Base-by-base conservation (phyloP, 2,797 vertebrate genomes). In the Hylomyscus alleni region DNA sequence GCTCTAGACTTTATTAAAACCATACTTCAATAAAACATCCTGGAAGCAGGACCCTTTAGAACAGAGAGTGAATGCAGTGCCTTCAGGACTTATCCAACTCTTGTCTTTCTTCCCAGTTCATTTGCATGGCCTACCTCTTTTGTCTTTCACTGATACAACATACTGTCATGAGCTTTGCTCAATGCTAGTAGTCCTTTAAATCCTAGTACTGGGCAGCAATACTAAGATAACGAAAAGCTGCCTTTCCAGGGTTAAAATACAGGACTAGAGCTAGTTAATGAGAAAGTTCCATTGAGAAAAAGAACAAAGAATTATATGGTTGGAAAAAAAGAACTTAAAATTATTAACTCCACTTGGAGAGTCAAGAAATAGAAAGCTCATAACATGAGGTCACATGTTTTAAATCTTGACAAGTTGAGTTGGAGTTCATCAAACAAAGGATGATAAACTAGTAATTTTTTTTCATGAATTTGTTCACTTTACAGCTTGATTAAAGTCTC, bases 1-100 rank as follows among this genome's bases (percentile, higher is more conserved):
- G 91, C 95, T 93, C 92, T 95, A 75, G 93, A 97, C 89, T 96
- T 96, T 95, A 97, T 97, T 97, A 97, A 98, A 96, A 78, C 75
- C 50, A 85, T 58, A 86, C 88, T 96, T 93, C 92, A 96, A 67
- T 84, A 82, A 96, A 95, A 92, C 65, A 81, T n/a, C 84, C 78
- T 87, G 88, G 95, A 95, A 94, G 92, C 82, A 76, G n/a, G 65
- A 62, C 58, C 90, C 83, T 94, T 92, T 81, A 76, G 82, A 93
- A 84, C 3, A 91, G 4, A 11, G 69, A 72, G 86, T 20, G 69
- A 80, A 82, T 20, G 52, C 24, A 56, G 0, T 76, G 40, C 29
- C 87, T 95, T 95, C 56, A 69, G 91, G 85, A 82, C 83, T 22
- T 94, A 19, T 65, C n/a, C 76, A 82, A 44, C 19, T 75, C 87